Percentiles rank a stretch among this genome's conserved stretches.
Evolutionary conservation across 2,888 invertebrate genomes (phyloP).

Genomic region (Amorpha juglandis): DNA sequence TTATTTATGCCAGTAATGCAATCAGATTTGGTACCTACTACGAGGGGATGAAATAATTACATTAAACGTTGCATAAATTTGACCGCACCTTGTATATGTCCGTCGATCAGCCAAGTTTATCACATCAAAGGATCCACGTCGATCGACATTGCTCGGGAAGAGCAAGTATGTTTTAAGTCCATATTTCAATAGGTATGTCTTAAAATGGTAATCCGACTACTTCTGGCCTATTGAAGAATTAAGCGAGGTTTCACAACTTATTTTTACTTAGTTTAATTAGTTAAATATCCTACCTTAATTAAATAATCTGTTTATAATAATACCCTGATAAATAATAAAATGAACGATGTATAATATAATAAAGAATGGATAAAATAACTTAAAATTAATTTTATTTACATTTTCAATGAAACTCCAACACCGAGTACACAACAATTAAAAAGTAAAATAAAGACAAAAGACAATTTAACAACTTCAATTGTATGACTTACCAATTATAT

Average conservation of each 20-base stretch:
- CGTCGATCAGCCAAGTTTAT: too few relatives aligned
- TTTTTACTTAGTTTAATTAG: background rate
- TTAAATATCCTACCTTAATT: conserved; percentile 30
- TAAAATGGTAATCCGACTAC: too few relatives aligned
- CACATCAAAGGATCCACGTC: too few relatives aligned
- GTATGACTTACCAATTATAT: conserved; percentile 24
- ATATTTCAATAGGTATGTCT: too few relatives aligned
- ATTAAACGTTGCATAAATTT: too few relatives aligned
- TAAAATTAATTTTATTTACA: conserved; percentile 22
- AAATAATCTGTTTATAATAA: conserved; percentile 23
- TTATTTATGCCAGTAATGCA: too few relatives aligned
- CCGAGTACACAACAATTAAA: background rate
- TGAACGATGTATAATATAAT: conserved; percentile 31
- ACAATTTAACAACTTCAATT: conserved; percentile 13
- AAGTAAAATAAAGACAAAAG: conserved; percentile 11
- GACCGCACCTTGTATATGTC: too few relatives aligned
- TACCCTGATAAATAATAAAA: conserved; percentile 30
- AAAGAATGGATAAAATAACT: conserved; percentile 15
- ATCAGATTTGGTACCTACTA: too few relatives aligned
- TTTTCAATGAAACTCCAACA: background rate
- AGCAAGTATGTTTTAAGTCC: too few relatives aligned
- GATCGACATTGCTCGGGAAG: too few relatives aligned
- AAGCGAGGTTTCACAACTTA: conserved; percentile 11
- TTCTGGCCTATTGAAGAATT: background rate
- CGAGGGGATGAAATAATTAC: too few relatives aligned